Evolutionary conservation across 2,888 invertebrate species (phyloP), one percentile per base, ranked within the genome.

Genomic region (Mythimna ferrago): DNA sequence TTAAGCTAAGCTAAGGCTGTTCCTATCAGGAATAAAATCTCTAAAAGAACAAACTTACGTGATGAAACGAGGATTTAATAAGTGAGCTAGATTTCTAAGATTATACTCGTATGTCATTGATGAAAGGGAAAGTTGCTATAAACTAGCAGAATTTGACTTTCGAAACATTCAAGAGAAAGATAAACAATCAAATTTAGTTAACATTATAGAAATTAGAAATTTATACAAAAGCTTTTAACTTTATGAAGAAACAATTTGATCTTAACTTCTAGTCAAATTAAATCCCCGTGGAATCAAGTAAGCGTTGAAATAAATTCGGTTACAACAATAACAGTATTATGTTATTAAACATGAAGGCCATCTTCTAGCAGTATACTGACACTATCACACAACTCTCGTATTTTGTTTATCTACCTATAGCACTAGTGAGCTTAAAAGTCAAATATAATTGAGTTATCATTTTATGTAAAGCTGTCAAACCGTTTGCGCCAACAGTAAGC

Each of bases 341-440:
- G 89, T 87, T 88, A 71, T 60, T 56, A 48, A 48, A 88, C 85
- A 85, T 76, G 80, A 93, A 93, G 92, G 93, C 91, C 89, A 89
- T 83, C 73, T 83, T 80, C 83, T 85, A 91, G 87, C 88, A 86
- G 86, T 88, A 87, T 87, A 86, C 86, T 80, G 72, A 83, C 73
- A 80, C 77, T 82, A 74, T 85, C 82, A 86, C 83, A 87, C 48
- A 61, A 70, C 32, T 66, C 58, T 66, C 21, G 32, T 60, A 21
- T 61, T 71, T 66, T 62, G 32, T 72, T 75, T 19, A 80, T 76
- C 80, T 76, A 76, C 26, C 38, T 51, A 62, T 6, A 54, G 57
- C 54, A 53, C 72, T 85, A 74, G 79, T 76, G 65, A 58, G 57
- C 35, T 21, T 62, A 35, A 44, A 10, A 3, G 11, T 19, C 19